Base-by-base conservation (phyloP, 2,888 invertebrate species). In the Macaria notata region DNA sequence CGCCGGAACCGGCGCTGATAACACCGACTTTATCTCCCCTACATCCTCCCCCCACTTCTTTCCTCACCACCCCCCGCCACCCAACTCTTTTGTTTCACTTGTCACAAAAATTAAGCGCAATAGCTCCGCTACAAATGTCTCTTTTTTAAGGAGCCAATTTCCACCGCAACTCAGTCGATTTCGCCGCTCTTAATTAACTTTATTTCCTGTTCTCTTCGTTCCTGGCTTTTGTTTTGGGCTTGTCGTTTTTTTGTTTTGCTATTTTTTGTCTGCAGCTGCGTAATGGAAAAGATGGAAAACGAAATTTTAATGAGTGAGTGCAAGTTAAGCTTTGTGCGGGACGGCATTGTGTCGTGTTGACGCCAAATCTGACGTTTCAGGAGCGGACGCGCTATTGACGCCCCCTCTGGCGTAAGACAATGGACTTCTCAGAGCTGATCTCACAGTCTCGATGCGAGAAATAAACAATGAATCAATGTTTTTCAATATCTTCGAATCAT, bases 61-160 rank as follows among this genome's bases (percentile, higher is more conserved):
- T 64, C 71, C 69, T 69, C 66, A 64, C 69, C 66, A 68, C 74
- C 78, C 75, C 75, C 83, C 68, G 78, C 45, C 59, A 39, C 51
- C 83, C 86, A 90, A 89, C 89, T 90, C 89, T 90, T 88, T 90
- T 90, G 91, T 91, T 90, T 90, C 88, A 88, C 89, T 90, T 89
- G 90, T 90, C 91, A 87, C 90, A 89, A 89, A 91, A 91, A 91
- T 91, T 91, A 91, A 89, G 86, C 88, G 88, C 88, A 89, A 88
- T 88, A 86, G 85, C 87, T 84, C 76, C 74, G 87, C 88, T 88
- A 90, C 90, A 90, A 90, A 90, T 89, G 88, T 88, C 87, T 88
- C 88, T 85, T 88, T 89, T 90, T 90, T 88, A 90, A 88, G 83
- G 84, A 86, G 83, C 88, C 88, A 90, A 90, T 90, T 90, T 90